These are phyloP conservation scores for Plemyria rubiginata DNA, from an alignment of 2,888 invertebrate species.

Conservation along the genomic window DNA sequence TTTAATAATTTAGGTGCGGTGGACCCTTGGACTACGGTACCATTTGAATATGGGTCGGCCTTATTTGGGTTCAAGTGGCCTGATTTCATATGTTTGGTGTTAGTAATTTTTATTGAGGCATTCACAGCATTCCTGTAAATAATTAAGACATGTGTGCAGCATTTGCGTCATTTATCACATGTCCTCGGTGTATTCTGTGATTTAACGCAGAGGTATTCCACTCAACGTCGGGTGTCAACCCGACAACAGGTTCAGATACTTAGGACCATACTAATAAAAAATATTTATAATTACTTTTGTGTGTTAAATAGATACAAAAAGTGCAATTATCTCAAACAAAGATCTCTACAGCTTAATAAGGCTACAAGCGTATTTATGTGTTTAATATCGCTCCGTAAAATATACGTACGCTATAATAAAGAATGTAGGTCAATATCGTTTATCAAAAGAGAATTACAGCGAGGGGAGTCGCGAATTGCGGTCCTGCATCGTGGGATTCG, in stretches of 20 bases:
- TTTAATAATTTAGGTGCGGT: constrained; percentile 71
- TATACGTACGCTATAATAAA: constrained; percentile 41
- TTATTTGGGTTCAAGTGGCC: constrained; percentile 25
- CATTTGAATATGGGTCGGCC: constrained; percentile 40
- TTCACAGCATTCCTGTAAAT: constrained; percentile 5
- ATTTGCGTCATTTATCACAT: neutral
- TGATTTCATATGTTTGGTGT: constrained; percentile 26
- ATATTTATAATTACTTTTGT: neutral
- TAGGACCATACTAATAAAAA: too few species aligned
- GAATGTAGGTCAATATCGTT: constrained; percentile 46
- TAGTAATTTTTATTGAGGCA: constrained; percentile 11
- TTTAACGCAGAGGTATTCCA: too few species aligned
- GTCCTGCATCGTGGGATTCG: constrained; percentile 53
- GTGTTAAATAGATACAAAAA: neutral
- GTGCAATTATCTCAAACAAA: constrained; percentile 19
- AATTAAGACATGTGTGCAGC: neutral
- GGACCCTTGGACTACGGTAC: constrained; percentile 38
- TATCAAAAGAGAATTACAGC: constrained; percentile 44
- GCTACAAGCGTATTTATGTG: constrained; percentile 43
- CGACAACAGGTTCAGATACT: too few species aligned
- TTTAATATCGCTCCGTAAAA: constrained; percentile 41
- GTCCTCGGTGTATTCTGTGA: too few species aligned
- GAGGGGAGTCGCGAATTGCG: constrained; percentile 54
- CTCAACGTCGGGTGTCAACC: too few species aligned
- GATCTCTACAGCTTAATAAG: constrained; percentile 40